Percentiles rank a stretch among this genome's conserved stretches.
Conservation (phyloP, 2,113 vertebrate genomes). For the Amblyornis subalaris region DNA sequence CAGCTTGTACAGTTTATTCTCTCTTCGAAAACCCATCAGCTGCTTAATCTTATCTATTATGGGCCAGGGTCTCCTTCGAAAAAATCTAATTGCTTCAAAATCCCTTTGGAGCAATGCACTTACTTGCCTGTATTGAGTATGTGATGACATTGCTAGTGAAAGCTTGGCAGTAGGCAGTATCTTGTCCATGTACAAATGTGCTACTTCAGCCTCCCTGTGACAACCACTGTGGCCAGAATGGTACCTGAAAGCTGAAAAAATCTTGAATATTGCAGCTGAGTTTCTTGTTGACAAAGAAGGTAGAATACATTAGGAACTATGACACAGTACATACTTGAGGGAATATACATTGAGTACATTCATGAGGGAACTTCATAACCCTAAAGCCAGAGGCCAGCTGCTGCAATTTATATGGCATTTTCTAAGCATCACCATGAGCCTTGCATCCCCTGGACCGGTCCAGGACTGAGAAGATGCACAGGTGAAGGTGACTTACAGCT, state of each 20-base stretch:
- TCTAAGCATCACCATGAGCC: not conserved
- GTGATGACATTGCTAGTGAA: not conserved
- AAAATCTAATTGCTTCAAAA: not conserved
- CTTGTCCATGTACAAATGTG: rapidly evolving
- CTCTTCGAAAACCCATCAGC: not conserved
- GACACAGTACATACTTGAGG: rapidly evolving
- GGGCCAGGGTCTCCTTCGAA: not conserved
- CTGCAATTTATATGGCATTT: not conserved
- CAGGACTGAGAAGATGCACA: not conserved
- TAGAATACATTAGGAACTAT: not conserved
- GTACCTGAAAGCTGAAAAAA: not conserved
- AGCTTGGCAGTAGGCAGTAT: rapidly evolving
- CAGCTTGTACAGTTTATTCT: not conserved
- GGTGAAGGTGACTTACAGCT: not conserved
- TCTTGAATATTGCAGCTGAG: not conserved
- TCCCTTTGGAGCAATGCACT: not conserved
- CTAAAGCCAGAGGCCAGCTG: not conserved
- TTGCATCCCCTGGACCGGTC: not conserved
- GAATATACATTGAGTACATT: too few species aligned
- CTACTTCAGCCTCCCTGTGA: not conserved
- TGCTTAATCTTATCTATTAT: not conserved
- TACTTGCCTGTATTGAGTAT: not conserved
- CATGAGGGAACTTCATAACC: rapidly evolving
- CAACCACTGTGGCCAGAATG: not conserved
- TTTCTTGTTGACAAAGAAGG: not conserved